Evolutionary conservation across 2,113 vertebrate genomes (phyloP).

Genomic region (Corythaixoides concolor): DNA sequence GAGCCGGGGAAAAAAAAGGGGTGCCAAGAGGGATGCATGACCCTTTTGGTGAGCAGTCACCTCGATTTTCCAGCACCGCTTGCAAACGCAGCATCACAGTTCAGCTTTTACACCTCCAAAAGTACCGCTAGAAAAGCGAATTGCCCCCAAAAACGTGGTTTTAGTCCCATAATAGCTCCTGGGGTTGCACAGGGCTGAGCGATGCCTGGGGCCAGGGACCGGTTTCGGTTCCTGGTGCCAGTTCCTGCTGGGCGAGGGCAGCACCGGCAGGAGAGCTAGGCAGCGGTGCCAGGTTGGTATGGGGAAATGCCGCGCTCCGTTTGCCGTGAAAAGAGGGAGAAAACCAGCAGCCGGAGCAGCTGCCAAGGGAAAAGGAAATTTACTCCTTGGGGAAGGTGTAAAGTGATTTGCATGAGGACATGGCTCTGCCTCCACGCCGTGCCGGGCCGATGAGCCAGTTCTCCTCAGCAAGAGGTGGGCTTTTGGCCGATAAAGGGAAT

Average conservation of each 20-base stretch:
- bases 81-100: accelerated
- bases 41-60: background rate
- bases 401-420: background rate
- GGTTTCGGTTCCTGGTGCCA: background rate
- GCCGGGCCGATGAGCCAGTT: accelerated
- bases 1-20: background rate
- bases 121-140: accelerated
- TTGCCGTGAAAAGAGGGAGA: background rate
- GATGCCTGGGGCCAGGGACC: background rate
- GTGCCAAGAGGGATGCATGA: accelerated
- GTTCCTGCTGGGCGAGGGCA: background rate
- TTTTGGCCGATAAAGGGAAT: background rate
- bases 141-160: accelerated
- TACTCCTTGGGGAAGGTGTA: accelerated
- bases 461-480: accelerated
- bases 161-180: accelerated
- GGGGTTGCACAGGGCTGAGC: background rate
- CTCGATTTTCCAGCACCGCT: accelerated
- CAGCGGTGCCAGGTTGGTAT: background rate
- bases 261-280: background rate
- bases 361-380: background rate
- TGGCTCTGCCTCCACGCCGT: background rate
- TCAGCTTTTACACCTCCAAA: background rate
- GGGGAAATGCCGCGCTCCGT: background rate
- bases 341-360: accelerated